A percentile compares a stretch with the other conserved stretches of the same genome.
Conservation (phyloP, 1,140 invertebrate genomes). For the Drosophila hydei region DNA sequence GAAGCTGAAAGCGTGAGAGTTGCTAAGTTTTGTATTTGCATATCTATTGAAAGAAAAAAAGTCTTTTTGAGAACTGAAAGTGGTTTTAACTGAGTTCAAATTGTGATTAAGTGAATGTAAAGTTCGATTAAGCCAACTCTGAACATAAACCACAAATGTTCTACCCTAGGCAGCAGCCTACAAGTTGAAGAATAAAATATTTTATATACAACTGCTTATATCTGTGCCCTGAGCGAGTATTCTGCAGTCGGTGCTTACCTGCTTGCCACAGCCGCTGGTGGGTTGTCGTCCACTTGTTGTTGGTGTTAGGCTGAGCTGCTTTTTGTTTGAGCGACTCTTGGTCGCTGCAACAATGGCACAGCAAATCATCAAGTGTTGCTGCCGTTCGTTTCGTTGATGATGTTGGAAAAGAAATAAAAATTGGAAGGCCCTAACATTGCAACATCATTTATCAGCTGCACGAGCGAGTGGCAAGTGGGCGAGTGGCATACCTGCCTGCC, state of each 20-base stretch:
- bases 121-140: too few species aligned
- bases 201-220: too few species aligned
- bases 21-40: too few species aligned
- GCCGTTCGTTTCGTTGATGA: conserved; percentile 29
- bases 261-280: conserved; percentile 28
- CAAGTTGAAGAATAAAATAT: too few species aligned
- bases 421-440: conserved; percentile 45
- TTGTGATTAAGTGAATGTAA: too few species aligned
- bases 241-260: neutral
- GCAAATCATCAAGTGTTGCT: conserved; percentile 79
- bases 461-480: conserved; percentile 75
- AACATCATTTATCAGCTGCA: conserved; percentile 80
- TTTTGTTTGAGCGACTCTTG: conserved; percentile 43
- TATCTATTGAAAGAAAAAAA: too few species aligned
- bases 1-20: too few species aligned
- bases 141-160: too few species aligned
- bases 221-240: neutral
- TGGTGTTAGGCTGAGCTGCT: conserved; percentile 39
- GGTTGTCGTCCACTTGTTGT: conserved; percentile 31
- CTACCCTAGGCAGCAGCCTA: too few species aligned
- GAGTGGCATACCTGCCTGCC: conserved; percentile 46
- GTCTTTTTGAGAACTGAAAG: too few species aligned
- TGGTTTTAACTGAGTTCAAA: too few species aligned
- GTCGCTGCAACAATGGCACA: conserved; percentile 59
- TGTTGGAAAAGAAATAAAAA: conserved; percentile 46